Conservation (phyloP, 2,797 vertebrate genomes). For the Phylloscopus collybita region DNA sequence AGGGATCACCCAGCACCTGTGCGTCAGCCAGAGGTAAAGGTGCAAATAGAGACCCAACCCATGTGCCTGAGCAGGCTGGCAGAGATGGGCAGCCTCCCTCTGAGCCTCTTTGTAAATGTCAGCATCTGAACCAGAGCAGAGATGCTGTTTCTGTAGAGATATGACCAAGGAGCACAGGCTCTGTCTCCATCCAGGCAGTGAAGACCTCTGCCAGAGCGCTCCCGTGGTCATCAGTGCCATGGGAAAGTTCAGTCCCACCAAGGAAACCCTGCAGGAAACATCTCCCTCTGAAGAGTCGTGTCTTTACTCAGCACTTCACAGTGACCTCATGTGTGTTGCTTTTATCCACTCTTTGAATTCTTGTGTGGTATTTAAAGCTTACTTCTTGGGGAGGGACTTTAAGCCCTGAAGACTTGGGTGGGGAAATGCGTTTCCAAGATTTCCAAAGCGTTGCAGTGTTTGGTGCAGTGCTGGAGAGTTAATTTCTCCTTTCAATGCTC, state of each 20-base stretch:
- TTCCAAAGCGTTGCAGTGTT: fast-evolving
- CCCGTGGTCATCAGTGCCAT: fast-evolving
- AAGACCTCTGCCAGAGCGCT: neutral
- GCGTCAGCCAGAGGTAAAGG: neutral
- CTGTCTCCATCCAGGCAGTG: neutral
- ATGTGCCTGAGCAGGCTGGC: neutral
- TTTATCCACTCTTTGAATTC: neutral
- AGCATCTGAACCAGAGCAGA: neutral
- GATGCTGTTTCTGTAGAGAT: neutral
- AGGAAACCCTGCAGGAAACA: neutral
- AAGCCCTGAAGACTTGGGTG: neutral
- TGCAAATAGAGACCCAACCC: neutral
- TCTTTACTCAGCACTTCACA: neutral
- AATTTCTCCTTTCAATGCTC: neutral
- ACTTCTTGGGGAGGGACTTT: neutral
- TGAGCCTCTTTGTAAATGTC: neutral
- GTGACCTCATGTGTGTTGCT: fast-evolving
- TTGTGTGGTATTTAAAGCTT: neutral
- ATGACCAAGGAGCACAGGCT: neutral
- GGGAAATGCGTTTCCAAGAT: neutral
- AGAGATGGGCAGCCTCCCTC: neutral
- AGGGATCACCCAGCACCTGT: neutral
- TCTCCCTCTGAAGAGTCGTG: fast-evolving
- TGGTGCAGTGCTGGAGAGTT: neutral
- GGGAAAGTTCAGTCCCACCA: neutral